Evolutionary conservation across 2,797 vertebrate species (phyloP).

Genomic region (Lepilemur ruficaudatus): DNA sequence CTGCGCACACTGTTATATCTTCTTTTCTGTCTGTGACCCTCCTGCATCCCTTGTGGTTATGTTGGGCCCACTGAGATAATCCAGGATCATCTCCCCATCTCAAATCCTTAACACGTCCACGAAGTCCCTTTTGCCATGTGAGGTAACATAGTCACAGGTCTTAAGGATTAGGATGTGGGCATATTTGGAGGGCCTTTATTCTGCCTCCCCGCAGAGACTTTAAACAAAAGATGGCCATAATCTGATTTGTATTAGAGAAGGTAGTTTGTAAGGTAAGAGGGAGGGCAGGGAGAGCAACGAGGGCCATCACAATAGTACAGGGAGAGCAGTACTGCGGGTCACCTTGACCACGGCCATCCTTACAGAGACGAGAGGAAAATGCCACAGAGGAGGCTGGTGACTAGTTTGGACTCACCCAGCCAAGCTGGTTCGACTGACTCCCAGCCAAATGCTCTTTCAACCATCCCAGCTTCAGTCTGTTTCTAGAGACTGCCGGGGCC

Average conservation of each 20-base stretch:
- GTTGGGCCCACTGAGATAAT: not conserved
- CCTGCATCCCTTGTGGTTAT: not conserved
- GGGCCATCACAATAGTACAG: accelerated
- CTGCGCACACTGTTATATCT: not conserved
- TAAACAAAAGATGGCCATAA: not conserved
- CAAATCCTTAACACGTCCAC: not conserved
- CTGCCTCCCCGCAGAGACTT: not conserved
- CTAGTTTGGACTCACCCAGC: not conserved
- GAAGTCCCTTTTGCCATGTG: not conserved
- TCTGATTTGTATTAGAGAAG: not conserved
- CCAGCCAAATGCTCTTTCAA: not conserved
- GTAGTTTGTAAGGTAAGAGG: not conserved
- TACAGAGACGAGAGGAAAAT: not conserved
- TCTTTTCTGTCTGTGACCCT: not conserved
- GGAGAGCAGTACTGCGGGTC: not conserved
- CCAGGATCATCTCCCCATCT: not conserved
- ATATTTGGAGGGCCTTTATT: not conserved
- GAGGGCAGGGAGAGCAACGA: not conserved
- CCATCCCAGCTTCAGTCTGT: not conserved
- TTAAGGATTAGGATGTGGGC: not conserved
- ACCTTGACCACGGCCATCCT: not conserved
- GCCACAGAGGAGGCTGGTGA: not conserved
- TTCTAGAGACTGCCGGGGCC: not conserved
- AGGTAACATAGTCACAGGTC: not conserved
- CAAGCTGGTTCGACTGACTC: not conserved